A percentile compares a stretch with the other conserved stretches of the same genome.
Evolutionary conservation across 2,113 vertebrate genomes (phyloP).

Genomic region (Microcebus lehilahytsara): DNA sequence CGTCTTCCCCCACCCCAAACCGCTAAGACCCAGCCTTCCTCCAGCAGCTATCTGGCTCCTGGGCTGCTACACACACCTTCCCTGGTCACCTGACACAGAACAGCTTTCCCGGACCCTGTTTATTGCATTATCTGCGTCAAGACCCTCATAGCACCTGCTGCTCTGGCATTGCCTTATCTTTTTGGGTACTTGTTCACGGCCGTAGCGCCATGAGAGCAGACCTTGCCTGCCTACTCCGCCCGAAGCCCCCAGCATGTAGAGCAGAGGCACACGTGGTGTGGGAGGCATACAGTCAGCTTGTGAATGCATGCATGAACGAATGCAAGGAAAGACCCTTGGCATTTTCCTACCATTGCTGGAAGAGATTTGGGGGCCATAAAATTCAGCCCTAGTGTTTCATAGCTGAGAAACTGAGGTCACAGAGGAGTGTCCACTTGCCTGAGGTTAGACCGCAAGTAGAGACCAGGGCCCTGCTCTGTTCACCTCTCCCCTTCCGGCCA

Average conservation of each 20-base stretch:
- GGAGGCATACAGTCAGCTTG: background rate
- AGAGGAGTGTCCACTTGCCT: background rate
- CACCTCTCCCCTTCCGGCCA: background rate
- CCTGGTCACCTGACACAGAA: background rate
- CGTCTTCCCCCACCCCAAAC: background rate
- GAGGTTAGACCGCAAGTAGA: background rate
- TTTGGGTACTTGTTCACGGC: background rate
- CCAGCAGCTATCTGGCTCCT: background rate
- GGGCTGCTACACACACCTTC: background rate
- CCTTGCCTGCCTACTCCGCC: background rate
- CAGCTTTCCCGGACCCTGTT: background rate
- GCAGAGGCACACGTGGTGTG: background rate
- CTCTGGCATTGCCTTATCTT: background rate
- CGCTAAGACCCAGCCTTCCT: background rate
- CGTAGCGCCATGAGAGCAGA: background rate
- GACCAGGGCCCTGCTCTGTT: background rate
- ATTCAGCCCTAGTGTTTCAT: background rate
- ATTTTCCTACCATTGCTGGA: background rate
- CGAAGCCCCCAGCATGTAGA: background rate
- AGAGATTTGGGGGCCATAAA: background rate
- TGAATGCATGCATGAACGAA: background rate
- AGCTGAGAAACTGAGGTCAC: background rate
- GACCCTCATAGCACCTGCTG: background rate
- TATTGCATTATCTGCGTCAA: no score
- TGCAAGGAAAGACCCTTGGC: background rate